These are phyloP conservation scores for Loripinus fragilis DNA, from an alignment of 2,888 invertebrate genomes.

Conservation along the genomic window DNA sequence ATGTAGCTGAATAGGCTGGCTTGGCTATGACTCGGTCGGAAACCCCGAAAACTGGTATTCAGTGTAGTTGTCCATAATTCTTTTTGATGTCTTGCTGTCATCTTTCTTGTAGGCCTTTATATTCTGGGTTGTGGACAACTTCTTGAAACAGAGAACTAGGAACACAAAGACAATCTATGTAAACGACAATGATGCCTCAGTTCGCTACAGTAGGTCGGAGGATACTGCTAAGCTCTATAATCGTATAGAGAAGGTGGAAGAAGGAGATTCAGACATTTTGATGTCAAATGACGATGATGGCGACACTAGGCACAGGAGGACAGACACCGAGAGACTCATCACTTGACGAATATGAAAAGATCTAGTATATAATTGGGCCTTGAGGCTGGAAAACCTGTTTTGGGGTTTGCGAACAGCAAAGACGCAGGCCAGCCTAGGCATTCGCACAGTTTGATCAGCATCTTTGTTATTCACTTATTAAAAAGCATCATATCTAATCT, in stretches of 20 bases:
- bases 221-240: slow-evolving; percentile 77
- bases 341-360: background rate
- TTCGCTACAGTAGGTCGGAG: slow-evolving; percentile 73
- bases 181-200: slow-evolving; percentile 69
- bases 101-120: slow-evolving; percentile 88
- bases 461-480: no score
- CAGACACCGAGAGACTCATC: slow-evolving; percentile 47
- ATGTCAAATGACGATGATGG: slow-evolving; percentile 72
- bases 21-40: no score
- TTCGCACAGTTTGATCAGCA: no score
- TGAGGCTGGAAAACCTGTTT: no score
- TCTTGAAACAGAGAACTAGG: slow-evolving; percentile 87
- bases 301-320: slow-evolving; percentile 60
- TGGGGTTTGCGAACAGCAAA: no score
- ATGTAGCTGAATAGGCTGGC: no score
- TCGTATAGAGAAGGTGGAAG: slow-evolving; percentile 75
- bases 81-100: no score
- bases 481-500: no score
- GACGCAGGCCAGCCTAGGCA: no score
- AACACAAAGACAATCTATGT: slow-evolving; percentile 75
- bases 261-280: slow-evolving; percentile 74
- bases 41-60: no score
- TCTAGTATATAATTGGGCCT: no score
- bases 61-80: no score
- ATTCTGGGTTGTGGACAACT: slow-evolving; percentile 94